Percentiles rank a stretch among this genome's conserved stretches.
phyloP scores from a whole-genome alignment of 92 coral and sea anemone species.

The Umimayanthus chanpuru region DNA sequence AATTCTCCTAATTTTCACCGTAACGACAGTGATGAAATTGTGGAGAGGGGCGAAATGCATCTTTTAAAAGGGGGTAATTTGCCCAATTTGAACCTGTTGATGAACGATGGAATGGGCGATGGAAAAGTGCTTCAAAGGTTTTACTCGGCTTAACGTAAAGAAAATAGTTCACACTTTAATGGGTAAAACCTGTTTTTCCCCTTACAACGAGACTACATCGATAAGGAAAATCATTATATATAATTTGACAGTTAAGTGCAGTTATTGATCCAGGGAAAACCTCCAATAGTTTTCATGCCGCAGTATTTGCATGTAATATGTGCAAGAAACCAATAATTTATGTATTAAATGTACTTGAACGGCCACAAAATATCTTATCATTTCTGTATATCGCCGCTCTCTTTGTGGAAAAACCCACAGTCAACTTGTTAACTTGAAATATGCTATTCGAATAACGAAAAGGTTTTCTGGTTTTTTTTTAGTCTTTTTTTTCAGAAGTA shows the following conservation, averaged over 20 bases:
- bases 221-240: not conserved
- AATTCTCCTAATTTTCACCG: not conserved
- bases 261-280: not conserved
- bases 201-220: not conserved
- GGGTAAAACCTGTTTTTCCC: not conserved
- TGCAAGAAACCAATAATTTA: not conserved
- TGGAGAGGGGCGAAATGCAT: not conserved
- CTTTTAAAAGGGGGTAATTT: not conserved
- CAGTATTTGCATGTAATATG: not conserved
- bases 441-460: too few species aligned
- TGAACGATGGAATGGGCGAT: not conserved
- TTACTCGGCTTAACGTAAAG: constrained; percentile 11
- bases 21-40: constrained; percentile 10
- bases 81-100: not conserved
- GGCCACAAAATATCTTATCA: not conserved
- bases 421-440: not conserved
- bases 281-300: not conserved
- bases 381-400: not conserved
- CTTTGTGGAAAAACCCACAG: not conserved
- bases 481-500: not conserved
- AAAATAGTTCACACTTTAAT: not conserved
- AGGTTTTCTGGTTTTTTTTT: not conserved
- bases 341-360: not conserved
- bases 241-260: not conserved
- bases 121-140: not conserved